phyloP scores from a whole-genome alignment of 1,140 invertebrate species.

The Brachionus asplanchnoidis region DNA sequence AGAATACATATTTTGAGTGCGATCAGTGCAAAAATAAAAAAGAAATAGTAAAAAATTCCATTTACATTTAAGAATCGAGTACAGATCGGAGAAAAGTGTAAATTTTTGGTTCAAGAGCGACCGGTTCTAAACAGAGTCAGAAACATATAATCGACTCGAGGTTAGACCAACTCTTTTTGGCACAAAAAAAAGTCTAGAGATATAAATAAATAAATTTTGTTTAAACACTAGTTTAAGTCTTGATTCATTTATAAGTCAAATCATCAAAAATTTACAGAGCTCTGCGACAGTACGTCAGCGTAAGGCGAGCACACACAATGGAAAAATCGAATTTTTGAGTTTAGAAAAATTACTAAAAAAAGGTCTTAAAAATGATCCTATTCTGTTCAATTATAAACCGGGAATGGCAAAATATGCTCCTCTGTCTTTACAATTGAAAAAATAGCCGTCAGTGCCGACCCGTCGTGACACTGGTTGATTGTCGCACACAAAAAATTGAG shows the following conservation, averaged over 20 bases:
- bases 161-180: neutral
- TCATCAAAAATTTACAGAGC: neutral
- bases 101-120: neutral
- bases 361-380: neutral
- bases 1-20: neutral
- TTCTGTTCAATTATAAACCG: neutral
- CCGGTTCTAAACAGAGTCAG: neutral
- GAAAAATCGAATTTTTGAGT: neutral
- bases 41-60: neutral
- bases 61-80: neutral
- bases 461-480: neutral
- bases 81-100: neutral
- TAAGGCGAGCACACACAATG: neutral
- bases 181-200: neutral
- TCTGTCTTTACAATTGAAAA: neutral
- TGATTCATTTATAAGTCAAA: neutral
- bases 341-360: constrained; percentile 1
- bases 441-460: neutral
- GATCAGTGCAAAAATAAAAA: neutral
- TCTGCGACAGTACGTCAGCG: neutral
- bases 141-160: neutral
- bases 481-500: neutral
- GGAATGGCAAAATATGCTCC: neutral
- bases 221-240: neutral
- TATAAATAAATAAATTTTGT: neutral